Conservation (phyloP, 92 coral and sea anemone genomes). For the Zoanthus sociatus region DNA sequence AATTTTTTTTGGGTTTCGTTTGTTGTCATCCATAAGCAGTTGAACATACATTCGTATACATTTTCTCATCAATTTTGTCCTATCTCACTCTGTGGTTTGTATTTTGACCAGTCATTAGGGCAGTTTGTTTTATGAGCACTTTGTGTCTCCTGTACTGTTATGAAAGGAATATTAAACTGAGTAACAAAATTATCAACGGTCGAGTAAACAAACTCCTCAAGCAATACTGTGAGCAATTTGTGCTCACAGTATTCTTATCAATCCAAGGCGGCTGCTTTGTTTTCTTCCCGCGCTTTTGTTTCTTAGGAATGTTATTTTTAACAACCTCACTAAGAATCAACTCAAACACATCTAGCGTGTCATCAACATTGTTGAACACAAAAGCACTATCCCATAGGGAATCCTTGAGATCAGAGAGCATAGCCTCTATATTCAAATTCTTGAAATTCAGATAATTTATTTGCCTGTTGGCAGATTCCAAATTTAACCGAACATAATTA, state of each 20-base stretch:
- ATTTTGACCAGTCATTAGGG: not conserved
- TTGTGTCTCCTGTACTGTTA: conserved; percentile 9
- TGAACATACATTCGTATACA: conserved; percentile 48
- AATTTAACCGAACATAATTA: conserved; percentile 25
- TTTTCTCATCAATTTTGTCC: conserved; percentile 57
- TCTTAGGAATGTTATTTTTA: too few relatives aligned
- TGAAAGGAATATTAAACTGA: not conserved
- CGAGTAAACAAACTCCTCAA: too few relatives aligned
- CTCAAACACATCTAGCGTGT: conserved; percentile 46
- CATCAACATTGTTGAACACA: conserved; percentile 32
- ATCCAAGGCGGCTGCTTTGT: too few relatives aligned
- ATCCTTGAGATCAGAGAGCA: not conserved
- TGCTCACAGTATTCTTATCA: too few relatives aligned
- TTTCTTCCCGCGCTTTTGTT: too few relatives aligned
- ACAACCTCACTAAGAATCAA: conserved; percentile 42
- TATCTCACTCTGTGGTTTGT: conserved; percentile 52
- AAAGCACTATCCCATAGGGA: not conserved
- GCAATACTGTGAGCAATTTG: not conserved
- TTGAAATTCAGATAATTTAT: conserved; percentile 51
- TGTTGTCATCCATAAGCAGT: conserved; percentile 51
- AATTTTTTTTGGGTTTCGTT: conserved; percentile 50
- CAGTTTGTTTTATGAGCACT: too few relatives aligned
- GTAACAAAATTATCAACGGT: too few relatives aligned
- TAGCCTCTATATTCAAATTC: conserved; percentile 17
- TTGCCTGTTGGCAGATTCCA: conserved; percentile 19